These are phyloP conservation scores for Percina caprodes DNA, from an alignment of 2,113 vertebrate species.

Conservation along the genomic window DNA sequence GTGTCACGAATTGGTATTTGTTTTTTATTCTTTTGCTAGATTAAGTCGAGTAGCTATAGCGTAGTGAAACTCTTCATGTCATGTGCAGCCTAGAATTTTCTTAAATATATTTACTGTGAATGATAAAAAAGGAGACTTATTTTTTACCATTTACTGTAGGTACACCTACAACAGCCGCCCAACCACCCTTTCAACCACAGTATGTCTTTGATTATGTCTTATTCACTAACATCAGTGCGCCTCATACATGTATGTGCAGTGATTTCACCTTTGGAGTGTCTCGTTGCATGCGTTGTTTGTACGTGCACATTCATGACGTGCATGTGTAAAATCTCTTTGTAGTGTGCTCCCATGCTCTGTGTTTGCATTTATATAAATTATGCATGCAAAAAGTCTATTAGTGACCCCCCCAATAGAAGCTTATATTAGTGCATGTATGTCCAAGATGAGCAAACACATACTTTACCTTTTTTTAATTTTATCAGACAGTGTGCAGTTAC, in stretches of 20 bases:
- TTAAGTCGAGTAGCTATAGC: not conserved
- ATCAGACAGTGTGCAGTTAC: conserved; percentile 17
- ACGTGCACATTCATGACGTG: not conserved
- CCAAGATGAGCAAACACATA: not conserved
- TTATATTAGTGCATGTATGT: conserved; percentile 11
- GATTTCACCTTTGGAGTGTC: conserved; percentile 25
- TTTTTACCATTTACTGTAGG: conserved; percentile 72
- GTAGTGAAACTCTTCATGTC: conserved; percentile 3
- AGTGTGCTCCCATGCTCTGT: not conserved
- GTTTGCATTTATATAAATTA: not conserved
- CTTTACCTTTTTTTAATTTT: not conserved
- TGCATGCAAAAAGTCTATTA: conserved; percentile 36
- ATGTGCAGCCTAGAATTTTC: conserved; percentile 15
- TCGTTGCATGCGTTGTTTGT: conserved; percentile 42
- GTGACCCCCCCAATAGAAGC: not conserved
- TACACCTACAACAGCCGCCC: conserved; percentile 80
- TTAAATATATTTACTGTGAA: conserved; percentile 33
- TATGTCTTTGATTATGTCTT: conserved; percentile 78
- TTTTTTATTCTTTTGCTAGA: not conserved
- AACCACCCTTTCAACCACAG: conserved; percentile 78
- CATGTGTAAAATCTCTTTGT: conserved; percentile 3
- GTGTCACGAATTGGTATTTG: not conserved
- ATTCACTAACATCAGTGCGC: conserved; percentile 62
- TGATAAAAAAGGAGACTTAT: conserved; percentile 65
- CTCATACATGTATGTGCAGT: conserved; percentile 44